Conservation (phyloP, 2,888 invertebrate genomes). For the Flexamia atlantica region DNA sequence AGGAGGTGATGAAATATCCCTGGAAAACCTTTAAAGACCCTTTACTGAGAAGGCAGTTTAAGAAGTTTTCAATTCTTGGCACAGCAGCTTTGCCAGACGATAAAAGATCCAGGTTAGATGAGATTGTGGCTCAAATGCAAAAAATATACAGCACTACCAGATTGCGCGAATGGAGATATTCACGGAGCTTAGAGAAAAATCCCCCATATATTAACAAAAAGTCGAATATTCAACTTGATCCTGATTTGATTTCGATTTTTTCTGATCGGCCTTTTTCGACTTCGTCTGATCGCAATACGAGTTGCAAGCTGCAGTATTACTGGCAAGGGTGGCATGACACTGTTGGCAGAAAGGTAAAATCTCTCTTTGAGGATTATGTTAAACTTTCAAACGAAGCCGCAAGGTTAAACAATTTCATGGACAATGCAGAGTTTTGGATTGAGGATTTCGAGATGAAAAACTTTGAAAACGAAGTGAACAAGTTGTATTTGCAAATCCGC, state of each 20-base stretch:
- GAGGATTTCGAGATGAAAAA: constrained; percentile 7
- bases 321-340: constrained; percentile 79
- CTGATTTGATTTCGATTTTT: constrained; percentile 35
- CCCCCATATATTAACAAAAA: background rate
- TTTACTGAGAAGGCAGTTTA: constrained; percentile 85
- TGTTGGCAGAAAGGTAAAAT: constrained; percentile 80
- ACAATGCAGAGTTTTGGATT: constrained; percentile 62
- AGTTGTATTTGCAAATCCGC: constrained; percentile 9
- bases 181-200: background rate
- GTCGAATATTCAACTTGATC: background rate
- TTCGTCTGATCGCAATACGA: background rate
- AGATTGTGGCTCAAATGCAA: constrained; percentile 12
- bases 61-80: constrained; percentile 84
- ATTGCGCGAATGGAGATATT: background rate
- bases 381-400: constrained; percentile 84
- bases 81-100: constrained; percentile 83
- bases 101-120: constrained; percentile 73
- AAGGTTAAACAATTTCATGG: constrained; percentile 77
- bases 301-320: constrained; percentile 69
- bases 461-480: background rate
- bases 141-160: constrained; percentile 8
- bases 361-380: constrained; percentile 82
- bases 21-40: constrained; percentile 86
- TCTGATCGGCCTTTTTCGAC: background rate
- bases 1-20: constrained; percentile 82